These are phyloP conservation scores for Apteryx mantelli DNA, from an alignment of 2,113 vertebrate species.

Conservation along the genomic window DNA sequence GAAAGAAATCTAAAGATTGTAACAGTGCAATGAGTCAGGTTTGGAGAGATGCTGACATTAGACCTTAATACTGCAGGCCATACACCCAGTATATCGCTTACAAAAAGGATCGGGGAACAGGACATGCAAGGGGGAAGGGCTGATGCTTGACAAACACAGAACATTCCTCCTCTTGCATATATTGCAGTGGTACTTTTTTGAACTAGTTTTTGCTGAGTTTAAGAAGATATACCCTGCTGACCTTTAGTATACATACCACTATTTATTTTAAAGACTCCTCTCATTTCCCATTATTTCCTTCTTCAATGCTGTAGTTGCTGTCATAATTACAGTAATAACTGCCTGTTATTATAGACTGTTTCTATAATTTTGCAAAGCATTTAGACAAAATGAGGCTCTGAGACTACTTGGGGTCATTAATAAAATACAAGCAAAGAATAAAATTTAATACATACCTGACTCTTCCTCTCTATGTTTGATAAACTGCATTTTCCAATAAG, in stretches of 20 bases:
- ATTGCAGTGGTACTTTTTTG: background rate
- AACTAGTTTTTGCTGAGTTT: background rate
- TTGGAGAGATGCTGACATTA: background rate
- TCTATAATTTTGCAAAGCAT: background rate
- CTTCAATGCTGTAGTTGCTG: background rate
- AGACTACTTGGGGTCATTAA: background rate
- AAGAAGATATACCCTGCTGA: background rate
- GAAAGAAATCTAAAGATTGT: background rate
- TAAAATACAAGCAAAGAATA: background rate
- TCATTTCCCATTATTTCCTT: background rate
- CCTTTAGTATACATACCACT: background rate
- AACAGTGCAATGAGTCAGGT: background rate
- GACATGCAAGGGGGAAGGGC: background rate
- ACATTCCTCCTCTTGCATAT: background rate
- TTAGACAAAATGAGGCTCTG: background rate
- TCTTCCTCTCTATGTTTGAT: background rate
- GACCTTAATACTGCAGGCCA: background rate
- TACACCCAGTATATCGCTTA: background rate
- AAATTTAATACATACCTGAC: background rate
- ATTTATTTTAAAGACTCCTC: background rate
- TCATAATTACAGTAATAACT: background rate
- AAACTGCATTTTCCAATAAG: slow-evolving; percentile 12
- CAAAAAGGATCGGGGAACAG: background rate
- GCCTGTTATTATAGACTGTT: background rate
- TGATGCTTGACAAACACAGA: background rate